Evolutionary conservation across 1,140 invertebrate species (phyloP), one percentile per base, ranked within the genome.

Genomic region (Bilobella aurantiaca): DNA sequence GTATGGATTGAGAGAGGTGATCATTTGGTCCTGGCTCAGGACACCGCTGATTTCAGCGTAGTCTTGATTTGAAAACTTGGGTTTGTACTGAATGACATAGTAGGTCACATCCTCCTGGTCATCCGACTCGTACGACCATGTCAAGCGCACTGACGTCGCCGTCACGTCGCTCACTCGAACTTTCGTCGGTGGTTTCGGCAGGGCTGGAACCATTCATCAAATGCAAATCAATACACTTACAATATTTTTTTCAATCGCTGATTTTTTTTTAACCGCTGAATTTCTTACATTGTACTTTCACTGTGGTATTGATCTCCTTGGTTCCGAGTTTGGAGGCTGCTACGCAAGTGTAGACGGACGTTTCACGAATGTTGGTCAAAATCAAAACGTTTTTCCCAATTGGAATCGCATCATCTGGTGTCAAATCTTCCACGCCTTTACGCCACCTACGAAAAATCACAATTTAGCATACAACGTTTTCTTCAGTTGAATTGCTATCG

Each of bases 1-100:
- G 78, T 93, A 96, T 1, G 94, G 91, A 62, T 89, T 91, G 18
- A 96, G 81, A 69, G 87, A 87, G 56, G 88, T 83, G 30, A 97
- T 88, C 30, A 89, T 88, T 78, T 95, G 94, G 79, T 91, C 92
- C 81, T 90, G 90, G 27, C 90, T 91, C 68, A 90, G 91, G 69
- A 96, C 90, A 30, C 92, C 92, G 30, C 87, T 90, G 73, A 96
- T 93, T 76, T 96, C 67, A 1, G 71, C 66, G 32, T 67, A 73
- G 59, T 73, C 71, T 62, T 76, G 85, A 62, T 72, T 74, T 1
- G 78, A 74, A 75, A 89, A 87, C 79, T 91, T 93, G 1, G 91
- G 91, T 76, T 95, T 96, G 80, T 95, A 96, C 75, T 94, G 90
- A 67, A 97, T 92, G 46, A 94, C 90, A 79, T 96, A 97, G 75